These are phyloP conservation scores for Neolamprologus ventralis DNA, from an alignment of 2,113 vertebrate species.

Conservation along the genomic window DNA sequence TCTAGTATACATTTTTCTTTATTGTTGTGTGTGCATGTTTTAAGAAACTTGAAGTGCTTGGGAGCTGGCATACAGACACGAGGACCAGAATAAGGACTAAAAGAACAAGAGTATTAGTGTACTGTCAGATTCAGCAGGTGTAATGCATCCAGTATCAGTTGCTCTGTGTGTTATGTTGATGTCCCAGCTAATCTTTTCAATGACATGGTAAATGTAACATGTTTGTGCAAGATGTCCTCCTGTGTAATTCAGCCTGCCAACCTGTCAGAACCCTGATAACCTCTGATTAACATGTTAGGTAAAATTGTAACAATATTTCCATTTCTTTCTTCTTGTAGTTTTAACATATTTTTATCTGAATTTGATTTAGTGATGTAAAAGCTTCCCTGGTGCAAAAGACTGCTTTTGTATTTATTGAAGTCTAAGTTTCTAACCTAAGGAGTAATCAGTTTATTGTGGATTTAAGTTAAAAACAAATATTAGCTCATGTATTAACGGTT, in stretches of 20 bases:
- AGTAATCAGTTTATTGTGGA: background rate
- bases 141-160: background rate
- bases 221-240: background rate
- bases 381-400: background rate
- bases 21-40: background rate
- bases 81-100: background rate
- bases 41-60: background rate
- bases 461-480: background rate
- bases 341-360: accelerated
- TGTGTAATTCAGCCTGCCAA: background rate
- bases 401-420: background rate
- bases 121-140: background rate
- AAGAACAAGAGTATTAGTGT: background rate
- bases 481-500: background rate
- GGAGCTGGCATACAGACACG: background rate
- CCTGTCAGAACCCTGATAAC: background rate
- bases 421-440: background rate
- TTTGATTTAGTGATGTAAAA: background rate
- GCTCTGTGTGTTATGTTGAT: background rate
- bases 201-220: background rate
- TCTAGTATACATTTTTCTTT: background rate
- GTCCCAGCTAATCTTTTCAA: background rate
- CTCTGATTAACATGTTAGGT: background rate
- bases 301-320: background rate
- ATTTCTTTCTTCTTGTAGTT: background rate